phyloP scores from a whole-genome alignment of 2,888 invertebrate species.

The Alviniconcha strummeri region DNA sequence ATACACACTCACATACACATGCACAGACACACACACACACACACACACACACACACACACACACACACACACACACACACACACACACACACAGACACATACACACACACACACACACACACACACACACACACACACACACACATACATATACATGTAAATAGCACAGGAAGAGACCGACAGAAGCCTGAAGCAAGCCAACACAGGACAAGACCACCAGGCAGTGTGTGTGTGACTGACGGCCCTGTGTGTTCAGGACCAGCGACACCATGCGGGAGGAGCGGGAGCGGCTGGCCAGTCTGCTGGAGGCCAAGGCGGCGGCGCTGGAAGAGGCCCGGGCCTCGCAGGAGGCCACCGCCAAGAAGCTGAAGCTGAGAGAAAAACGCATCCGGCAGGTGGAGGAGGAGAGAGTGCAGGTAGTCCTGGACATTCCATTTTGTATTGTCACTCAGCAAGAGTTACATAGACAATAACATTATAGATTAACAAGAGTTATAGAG shows the following conservation, averaged over 20 bases:
- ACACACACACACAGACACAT: conserved; percentile 2
- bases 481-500: too few relatives aligned
- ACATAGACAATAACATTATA: too few relatives aligned
- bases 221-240: background rate
- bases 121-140: conserved; percentile 8
- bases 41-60: too few relatives aligned
- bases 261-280: conserved; percentile 60
- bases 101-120: conserved; percentile 11
- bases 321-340: conserved; percentile 58
- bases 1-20: too few relatives aligned
- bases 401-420: conserved; percentile 51
- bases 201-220: too few relatives aligned
- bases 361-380: conserved; percentile 61
- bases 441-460: too few relatives aligned
- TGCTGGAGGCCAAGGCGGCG: conserved; percentile 54
- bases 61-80: background rate
- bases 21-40: too few relatives aligned
- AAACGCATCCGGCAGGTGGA: conserved; percentile 59
- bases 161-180: too few relatives aligned
- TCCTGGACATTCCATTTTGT: background rate
- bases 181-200: too few relatives aligned
- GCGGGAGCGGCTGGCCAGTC: conserved; percentile 54
- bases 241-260: conserved; percentile 33
- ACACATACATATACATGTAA: background rate
- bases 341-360: conserved; percentile 54